phyloP scores from a whole-genome alignment of 64 coral and sea anemone genomes.

The Astreopora myriophthalma region DNA sequence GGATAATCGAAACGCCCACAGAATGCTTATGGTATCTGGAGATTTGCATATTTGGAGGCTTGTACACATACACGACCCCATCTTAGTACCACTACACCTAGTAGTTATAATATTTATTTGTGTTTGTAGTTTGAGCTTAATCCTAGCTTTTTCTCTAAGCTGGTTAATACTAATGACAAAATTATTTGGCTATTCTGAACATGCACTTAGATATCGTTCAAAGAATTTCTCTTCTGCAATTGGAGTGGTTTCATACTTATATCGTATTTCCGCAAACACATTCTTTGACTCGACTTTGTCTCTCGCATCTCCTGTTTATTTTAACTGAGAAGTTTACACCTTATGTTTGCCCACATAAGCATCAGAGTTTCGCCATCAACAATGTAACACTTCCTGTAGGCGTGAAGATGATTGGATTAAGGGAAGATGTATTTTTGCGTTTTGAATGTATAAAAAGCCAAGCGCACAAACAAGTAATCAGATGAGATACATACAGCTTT shows the following conservation, averaged over 20 bases:
- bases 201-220: no score
- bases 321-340: no score
- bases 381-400: neutral
- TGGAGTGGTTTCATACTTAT: neutral
- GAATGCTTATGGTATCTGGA: neutral
- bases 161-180: neutral
- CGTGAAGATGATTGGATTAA: neutral
- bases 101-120: neutral
- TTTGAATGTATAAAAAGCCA: neutral
- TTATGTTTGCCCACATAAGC: no score
- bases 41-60: neutral
- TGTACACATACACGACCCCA: neutral
- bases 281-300: neutral
- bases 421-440: neutral
- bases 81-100: neutral
- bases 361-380: no score
- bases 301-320: no score
- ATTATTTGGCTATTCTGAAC: neutral
- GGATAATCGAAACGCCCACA: no score
- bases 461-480: neutral
- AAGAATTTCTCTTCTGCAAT: neutral
- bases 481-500: no score
- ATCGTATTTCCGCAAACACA: neutral
- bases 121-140: neutral
- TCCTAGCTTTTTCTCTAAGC: neutral